Conservation (phyloP, 2,113 vertebrate species). For the Antechinus flavipes region DNA sequence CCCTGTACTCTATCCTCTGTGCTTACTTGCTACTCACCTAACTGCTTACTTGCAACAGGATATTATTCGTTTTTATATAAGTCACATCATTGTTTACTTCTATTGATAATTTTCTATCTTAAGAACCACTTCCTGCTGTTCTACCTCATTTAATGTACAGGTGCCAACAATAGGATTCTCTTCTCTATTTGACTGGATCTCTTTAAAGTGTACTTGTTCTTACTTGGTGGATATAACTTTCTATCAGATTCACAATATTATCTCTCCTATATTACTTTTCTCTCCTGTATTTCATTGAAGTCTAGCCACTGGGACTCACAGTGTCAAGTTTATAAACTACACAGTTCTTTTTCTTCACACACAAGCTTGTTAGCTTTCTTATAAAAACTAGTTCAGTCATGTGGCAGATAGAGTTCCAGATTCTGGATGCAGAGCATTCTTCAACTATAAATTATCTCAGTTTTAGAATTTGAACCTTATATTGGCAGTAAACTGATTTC, state of each 20-base stretch:
- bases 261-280: constrained; percentile 82
- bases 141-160: background rate
- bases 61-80: background rate
- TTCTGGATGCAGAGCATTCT: constrained; percentile 86
- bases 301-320: constrained; percentile 84
- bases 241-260: constrained; percentile 79
- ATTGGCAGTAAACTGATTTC: constrained; percentile 63
- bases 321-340: constrained; percentile 85
- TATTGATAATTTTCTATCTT: background rate
- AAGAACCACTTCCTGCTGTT: background rate
- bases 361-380: constrained; percentile 89
- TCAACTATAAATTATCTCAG: constrained; percentile 83
- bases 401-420: constrained; percentile 82
- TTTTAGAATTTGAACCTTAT: constrained; percentile 67
- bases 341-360: constrained; percentile 92
- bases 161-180: background rate
- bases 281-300: constrained; percentile 82
- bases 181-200: background rate
- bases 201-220: constrained; percentile 86
- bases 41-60: background rate
- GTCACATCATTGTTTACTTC: background rate
- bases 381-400: constrained; percentile 86
- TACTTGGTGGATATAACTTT: constrained; percentile 84
- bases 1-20: too few relatives aligned
- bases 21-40: too few relatives aligned